These are phyloP conservation scores for Taphrorychus bicolor DNA, from an alignment of 2,888 invertebrate genomes.

Conservation along the genomic window DNA sequence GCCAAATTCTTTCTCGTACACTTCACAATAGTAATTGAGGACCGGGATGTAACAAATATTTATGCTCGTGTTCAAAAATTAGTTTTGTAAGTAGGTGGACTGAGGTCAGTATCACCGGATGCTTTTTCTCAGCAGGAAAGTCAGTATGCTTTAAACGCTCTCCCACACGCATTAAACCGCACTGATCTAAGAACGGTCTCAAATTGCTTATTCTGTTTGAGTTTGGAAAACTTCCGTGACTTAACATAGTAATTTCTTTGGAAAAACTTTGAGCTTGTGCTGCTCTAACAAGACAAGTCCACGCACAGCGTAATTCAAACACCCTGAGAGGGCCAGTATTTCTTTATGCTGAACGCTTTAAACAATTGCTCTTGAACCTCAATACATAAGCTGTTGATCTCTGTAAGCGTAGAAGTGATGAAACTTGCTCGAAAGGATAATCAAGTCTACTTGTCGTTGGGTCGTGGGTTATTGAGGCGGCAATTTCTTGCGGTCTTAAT, in stretches of 20 bases:
- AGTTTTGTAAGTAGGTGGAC: conserved; percentile 23
- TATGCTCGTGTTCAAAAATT: too few relatives aligned
- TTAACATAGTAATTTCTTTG: too few relatives aligned
- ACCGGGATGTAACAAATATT: too few relatives aligned
- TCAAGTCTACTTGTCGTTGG: not conserved
- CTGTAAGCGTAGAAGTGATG: not conserved
- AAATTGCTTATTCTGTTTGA: too few relatives aligned
- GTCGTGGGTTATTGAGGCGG: not conserved
- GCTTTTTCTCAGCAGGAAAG: conserved; percentile 29
- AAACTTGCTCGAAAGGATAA: not conserved
- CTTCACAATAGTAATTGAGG: too few relatives aligned
- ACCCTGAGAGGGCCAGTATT: not conserved
- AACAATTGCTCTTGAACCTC: not conserved
- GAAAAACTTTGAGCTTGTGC: not conserved
- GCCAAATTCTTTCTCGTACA: too few relatives aligned
- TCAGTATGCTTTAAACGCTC: conserved; percentile 26
- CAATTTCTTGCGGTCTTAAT: not conserved
- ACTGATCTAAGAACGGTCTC: too few relatives aligned
- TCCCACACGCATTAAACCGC: conserved; percentile 33
- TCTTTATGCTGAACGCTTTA: not conserved
- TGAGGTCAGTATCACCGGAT: conserved; percentile 31
- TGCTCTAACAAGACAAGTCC: not conserved
- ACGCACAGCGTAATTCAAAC: not conserved
- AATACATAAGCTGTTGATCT: not conserved
- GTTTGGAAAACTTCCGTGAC: too few relatives aligned